Evolutionary conservation across 2,113 vertebrate genomes (phyloP).

Genomic region (Cyanocitta stelleri): DNA sequence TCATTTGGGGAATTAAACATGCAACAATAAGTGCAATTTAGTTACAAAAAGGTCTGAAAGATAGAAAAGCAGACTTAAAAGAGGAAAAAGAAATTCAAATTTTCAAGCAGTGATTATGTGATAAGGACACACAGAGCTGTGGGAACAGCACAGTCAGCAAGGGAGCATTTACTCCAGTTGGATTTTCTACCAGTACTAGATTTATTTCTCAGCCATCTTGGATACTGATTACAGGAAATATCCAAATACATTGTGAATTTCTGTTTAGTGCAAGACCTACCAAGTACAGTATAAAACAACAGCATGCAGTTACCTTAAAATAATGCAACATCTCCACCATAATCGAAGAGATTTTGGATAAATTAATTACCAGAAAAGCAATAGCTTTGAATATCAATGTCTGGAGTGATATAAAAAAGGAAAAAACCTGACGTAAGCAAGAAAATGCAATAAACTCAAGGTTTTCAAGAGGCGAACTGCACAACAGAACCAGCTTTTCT

Average conservation of each 20-base stretch:
- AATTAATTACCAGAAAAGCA: background rate
- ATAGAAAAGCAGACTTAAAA: background rate
- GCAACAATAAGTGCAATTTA: constrained; percentile 29
- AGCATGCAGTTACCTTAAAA: background rate
- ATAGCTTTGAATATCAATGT: background rate
- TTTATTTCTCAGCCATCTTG: background rate
- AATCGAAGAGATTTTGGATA: background rate
- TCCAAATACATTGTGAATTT: background rate
- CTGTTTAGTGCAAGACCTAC: background rate
- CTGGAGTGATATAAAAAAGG: background rate
- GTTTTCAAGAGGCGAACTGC: background rate
- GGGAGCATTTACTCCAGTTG: background rate
- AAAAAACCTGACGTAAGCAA: background rate
- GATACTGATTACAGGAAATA: background rate
- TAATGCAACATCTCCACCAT: background rate
- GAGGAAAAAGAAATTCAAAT: background rate
- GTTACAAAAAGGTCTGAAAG: constrained; percentile 9
- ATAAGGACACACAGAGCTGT: background rate
- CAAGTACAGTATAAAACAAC: background rate
- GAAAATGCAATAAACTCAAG: background rate
- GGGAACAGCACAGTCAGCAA: background rate
- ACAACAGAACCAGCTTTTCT: background rate
- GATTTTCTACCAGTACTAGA: background rate
- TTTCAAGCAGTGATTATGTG: background rate
- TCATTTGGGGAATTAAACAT: constrained; percentile 21